Evolutionary conservation across 2,888 invertebrate genomes (phyloP).

Genomic region (Lacanobia wlatinum): DNA sequence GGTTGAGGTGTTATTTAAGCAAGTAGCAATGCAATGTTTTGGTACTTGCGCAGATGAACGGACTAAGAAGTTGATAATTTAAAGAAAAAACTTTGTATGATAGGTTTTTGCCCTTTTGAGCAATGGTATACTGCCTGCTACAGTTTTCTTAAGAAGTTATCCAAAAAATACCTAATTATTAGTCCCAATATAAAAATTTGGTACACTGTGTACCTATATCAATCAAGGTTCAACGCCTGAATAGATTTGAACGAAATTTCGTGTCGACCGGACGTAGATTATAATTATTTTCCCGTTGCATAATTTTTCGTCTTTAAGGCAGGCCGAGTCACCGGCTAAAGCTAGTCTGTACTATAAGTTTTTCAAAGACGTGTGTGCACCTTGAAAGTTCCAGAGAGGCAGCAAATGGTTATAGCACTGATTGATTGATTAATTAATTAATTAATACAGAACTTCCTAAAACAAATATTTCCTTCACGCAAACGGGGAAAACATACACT

Average conservation of each 20-base stretch:
- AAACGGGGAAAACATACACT: conserved; percentile 7
- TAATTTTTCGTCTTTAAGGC: not conserved
- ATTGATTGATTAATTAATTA: conserved; percentile 33
- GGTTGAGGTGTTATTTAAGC: not conserved
- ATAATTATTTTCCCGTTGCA: too few species aligned
- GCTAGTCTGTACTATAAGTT: not conserved
- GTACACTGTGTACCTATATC: too few species aligned
- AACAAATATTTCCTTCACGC: not conserved
- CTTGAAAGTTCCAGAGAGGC: not conserved
- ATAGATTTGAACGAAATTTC: too few species aligned
- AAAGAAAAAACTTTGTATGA: too few species aligned
- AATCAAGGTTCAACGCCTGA: too few species aligned
- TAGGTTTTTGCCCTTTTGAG: too few species aligned
- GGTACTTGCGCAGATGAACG: not conserved
- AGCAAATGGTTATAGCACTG: conserved; percentile 16
- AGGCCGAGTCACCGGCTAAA: not conserved
- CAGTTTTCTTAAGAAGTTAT: too few species aligned
- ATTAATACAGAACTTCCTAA: conserved; percentile 2
- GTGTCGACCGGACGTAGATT: too few species aligned
- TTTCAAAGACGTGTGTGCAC: not conserved
- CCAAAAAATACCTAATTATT: too few species aligned
- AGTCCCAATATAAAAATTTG: too few species aligned
- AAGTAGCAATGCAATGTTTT: not conserved
- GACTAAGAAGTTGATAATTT: too few species aligned
- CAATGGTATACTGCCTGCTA: too few species aligned